Base-by-base conservation (phyloP, 1,140 invertebrate genomes). In the Pomphorhynchus laevis region DNA sequence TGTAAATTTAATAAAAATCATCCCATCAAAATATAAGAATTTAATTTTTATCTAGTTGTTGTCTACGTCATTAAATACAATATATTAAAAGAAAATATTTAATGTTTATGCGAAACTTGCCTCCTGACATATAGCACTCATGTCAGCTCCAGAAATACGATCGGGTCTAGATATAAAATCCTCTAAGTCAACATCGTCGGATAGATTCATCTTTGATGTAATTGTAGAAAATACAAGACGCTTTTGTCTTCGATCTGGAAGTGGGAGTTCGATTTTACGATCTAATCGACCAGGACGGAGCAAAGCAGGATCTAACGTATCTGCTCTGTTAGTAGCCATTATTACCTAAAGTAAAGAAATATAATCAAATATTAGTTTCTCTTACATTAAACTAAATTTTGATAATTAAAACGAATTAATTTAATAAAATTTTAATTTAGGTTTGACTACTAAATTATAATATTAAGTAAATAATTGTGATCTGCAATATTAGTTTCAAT, bases 121-220 rank as follows among this genome's bases (percentile, higher is more conserved):
- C 62, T 95, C 86, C 62, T 98, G 89, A 57, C 84, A 95, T 51
- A 98, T 98, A 21, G 86, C 82, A 59, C 95, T 95, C 45, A 98
- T 95, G 53, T 95, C 89, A 35, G 89, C 89, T 34, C 86, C 84
- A 42, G 80, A 91, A 48, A 98, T 91, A 58, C 76, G 74, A 53
- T 98, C 89, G 1, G 89, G 84, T 14, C 89, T 63, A 8, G 86
- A 82, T 8, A 95, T 82, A 61, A 82, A 95, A 62, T 98, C 89
- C 55, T 98, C 89, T 2, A 95, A 57, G 59, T 98, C 89, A 1
- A 98, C 82, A 57, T 98, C 89, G 53, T 95, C 86, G 46, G 76
- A 84, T n/a, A 98, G 62, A 61, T 95, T 98, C 89, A 98, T 98
- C 54, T 79, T 89, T 0, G 72, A 64, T 0, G 86, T 93, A 44